Conservation (phyloP, 2,113 vertebrate species). For the Telmatochromis sp. region DNA sequence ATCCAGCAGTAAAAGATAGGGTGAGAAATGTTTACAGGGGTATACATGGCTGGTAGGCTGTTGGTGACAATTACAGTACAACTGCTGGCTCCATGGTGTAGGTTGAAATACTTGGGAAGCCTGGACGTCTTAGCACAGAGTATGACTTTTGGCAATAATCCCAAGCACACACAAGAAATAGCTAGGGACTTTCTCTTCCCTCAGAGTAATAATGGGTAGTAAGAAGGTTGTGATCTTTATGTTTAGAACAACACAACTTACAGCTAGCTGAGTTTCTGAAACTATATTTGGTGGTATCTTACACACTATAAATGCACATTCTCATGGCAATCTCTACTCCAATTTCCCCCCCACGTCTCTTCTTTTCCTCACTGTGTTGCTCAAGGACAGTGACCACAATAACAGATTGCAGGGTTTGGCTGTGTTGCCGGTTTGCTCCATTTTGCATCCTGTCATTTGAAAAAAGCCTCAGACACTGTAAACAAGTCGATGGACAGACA, state of each 20-base stretch:
- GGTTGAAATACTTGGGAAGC: not conserved
- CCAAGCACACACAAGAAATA: slow-evolving; percentile 11
- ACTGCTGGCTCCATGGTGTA: not conserved
- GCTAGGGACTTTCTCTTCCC: not conserved
- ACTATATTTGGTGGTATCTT: not conserved
- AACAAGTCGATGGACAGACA: slow-evolving; percentile 36
- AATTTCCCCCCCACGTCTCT: not conserved
- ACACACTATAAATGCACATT: slow-evolving; percentile 11
- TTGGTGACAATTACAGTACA: slow-evolving; percentile 29
- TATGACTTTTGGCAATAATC: slow-evolving; percentile 34
- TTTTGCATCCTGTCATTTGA: slow-evolving; percentile 58
- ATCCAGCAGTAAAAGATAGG: slow-evolving; percentile 8
- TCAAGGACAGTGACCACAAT: slow-evolving; percentile 42
- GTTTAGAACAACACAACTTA: not conserved
- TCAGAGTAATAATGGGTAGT: not conserved
- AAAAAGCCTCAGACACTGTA: slow-evolving; percentile 45
- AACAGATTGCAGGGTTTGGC: slow-evolving; percentile 64
- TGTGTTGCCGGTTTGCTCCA: slow-evolving; percentile 20
- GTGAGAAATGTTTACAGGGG: slow-evolving; percentile 25
- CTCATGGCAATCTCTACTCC: not conserved
- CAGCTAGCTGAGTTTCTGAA: not conserved
- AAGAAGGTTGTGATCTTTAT: not conserved
- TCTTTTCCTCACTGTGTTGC: not conserved
- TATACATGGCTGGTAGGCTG: not conserved
- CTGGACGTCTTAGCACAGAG: not conserved